phyloP scores from a whole-genome alignment of 2,888 invertebrate species.

The Toxonevra muliebris region DNA sequence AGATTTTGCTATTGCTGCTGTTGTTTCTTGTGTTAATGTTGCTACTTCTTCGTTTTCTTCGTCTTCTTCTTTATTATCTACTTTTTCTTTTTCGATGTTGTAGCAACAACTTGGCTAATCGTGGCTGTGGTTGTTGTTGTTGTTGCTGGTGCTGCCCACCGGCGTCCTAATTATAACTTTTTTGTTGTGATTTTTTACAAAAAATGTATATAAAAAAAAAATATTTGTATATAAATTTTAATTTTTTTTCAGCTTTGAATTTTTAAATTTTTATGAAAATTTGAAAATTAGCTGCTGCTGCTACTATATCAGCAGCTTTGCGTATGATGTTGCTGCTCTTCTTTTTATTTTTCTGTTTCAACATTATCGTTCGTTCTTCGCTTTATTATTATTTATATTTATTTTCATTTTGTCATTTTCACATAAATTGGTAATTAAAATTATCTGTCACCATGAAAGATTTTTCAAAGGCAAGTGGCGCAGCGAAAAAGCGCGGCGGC shows the following conservation, averaged over 20 bases:
- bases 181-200: neutral
- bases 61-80: neutral
- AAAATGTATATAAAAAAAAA: slow-evolving; percentile 28
- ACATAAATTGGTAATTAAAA: slow-evolving; percentile 49
- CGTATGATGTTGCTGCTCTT: slow-evolving; percentile 29
- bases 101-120: slow-evolving; percentile 52
- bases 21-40: slow-evolving; percentile 1
- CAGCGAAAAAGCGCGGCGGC: neutral
- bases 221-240: neutral
- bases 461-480: slow-evolving; percentile 26
- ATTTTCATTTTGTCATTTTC: slow-evolving; percentile 31
- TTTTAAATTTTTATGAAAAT: slow-evolving; percentile 14
- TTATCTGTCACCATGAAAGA: slow-evolving; percentile 37
- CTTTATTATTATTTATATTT: slow-evolving; percentile 26
- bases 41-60: neutral
- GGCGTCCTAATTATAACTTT: slow-evolving; percentile 26
- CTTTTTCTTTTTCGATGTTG: slow-evolving; percentile 25
- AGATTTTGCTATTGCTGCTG: neutral
- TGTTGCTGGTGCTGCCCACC: slow-evolving; percentile 11
- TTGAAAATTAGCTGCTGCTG: neutral
- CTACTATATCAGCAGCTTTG: neutral
- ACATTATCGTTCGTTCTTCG: slow-evolving; percentile 32
- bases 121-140: slow-evolving; percentile 28
- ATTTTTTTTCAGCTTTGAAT: slow-evolving; percentile 19
- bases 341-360: slow-evolving; percentile 10